Percentiles rank a stretch among this genome's conserved stretches.
Evolutionary conservation across 2,888 invertebrate genomes (phyloP).

Genomic region (Mimumesa dahlbomi): DNA sequence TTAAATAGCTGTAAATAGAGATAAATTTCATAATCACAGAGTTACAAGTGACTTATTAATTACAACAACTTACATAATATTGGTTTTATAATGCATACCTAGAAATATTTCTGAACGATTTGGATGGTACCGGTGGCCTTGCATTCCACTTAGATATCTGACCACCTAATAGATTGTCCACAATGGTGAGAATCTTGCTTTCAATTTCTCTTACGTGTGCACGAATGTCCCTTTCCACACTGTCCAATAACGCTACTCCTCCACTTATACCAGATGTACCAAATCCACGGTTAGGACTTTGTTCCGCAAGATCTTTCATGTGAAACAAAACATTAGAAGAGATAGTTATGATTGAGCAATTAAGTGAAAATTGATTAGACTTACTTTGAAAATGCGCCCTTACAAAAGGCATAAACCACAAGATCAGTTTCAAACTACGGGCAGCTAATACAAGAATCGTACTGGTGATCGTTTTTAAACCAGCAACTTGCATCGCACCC

Average conservation of each 20-base stretch:
- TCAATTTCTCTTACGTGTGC: constrained; percentile 96
- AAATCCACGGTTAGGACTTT: constrained; percentile 71
- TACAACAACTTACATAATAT: constrained; percentile 59
- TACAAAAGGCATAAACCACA: constrained; percentile 89
- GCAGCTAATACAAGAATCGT: constrained; percentile 94
- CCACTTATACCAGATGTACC: constrained; percentile 71
- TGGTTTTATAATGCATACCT: no score
- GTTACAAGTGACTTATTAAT: neutral
- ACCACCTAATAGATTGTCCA: constrained; percentile 90
- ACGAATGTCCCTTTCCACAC: constrained; percentile 89
- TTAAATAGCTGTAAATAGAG: constrained; percentile 86
- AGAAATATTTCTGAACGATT: constrained; percentile 92
- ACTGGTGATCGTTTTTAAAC: constrained; percentile 96
- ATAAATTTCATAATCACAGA: constrained; percentile 52
- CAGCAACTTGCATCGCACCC: constrained; percentile 96
- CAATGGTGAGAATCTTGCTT: constrained; percentile 94
- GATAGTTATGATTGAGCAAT: neutral
- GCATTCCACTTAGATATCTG: constrained; percentile 95
- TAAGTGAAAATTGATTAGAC: neutral
- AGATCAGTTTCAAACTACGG: constrained; percentile 89
- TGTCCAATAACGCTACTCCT: constrained; percentile 82
- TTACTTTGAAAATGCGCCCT: constrained; percentile 85
- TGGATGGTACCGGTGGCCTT: constrained; percentile 96
- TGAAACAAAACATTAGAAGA: neutral
- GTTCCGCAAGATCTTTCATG: constrained; percentile 71